A percentile compares a stretch with the other conserved stretches of the same genome.
Conservation (phyloP, 2,888 invertebrate genomes). For the Drosophila paranaensis region DNA sequence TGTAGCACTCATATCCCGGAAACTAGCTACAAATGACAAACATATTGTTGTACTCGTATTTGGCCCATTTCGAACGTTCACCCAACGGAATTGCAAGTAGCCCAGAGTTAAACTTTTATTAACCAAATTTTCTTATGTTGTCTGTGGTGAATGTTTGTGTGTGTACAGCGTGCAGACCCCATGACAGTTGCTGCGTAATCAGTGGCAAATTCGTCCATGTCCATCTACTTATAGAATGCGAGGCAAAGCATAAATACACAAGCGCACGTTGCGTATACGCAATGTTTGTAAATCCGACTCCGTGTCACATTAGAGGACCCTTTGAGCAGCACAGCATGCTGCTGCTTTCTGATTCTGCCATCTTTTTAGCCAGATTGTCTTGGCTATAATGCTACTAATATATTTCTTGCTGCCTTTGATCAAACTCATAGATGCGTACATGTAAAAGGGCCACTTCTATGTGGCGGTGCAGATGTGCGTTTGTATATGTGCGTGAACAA, state of each 20-base stretch:
- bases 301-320: conserved; percentile 66
- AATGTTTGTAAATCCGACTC: conserved; percentile 73
- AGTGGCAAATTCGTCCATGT: conserved; percentile 64
- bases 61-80: conserved; percentile 22
- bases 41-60: conserved; percentile 58
- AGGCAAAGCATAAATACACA: conserved; percentile 33
- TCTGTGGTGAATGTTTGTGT: conserved; percentile 15
- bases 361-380: conserved; percentile 63
- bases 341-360: conserved; percentile 19
- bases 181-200: conserved; percentile 73
- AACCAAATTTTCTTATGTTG: conserved; percentile 52
- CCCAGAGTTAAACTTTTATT: conserved; percentile 39
- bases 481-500: neutral
- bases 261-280: conserved; percentile 47
- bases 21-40: conserved; percentile 56
- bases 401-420: conserved; percentile 68
- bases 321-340: conserved; percentile 22
- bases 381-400: conserved; percentile 74
- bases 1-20: conserved; percentile 60
- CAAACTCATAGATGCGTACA: conserved; percentile 49
- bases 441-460: conserved; percentile 16
- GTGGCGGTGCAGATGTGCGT: neutral
- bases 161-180: conserved; percentile 19
- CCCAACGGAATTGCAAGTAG: conserved; percentile 60
- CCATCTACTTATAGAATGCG: conserved; percentile 50